These are phyloP conservation scores for Cynaeus angustus DNA, from an alignment of 2,888 invertebrate species.

Conservation along the genomic window DNA sequence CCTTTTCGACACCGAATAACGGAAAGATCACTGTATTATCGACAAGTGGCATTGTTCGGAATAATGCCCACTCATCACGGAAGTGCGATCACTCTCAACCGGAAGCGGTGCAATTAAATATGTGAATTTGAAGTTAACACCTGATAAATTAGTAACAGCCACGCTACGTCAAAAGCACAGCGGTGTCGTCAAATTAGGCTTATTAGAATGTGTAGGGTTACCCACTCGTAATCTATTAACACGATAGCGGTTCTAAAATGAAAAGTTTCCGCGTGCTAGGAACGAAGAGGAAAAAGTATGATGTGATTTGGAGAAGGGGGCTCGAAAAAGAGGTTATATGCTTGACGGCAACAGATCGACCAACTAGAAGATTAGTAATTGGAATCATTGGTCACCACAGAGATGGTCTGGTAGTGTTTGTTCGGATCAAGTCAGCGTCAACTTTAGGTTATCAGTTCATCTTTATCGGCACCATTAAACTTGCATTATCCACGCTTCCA, in stretches of 20 bases:
- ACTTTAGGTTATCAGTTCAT: conserved; percentile 55
- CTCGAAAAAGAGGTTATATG: conserved; percentile 22
- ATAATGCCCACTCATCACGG: conserved; percentile 67
- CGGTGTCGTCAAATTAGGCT: conserved; percentile 59
- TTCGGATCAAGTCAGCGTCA: conserved; percentile 49
- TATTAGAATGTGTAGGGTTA: conserved; percentile 54
- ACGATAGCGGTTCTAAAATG: conserved; percentile 53
- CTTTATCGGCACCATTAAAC: conserved; percentile 61
- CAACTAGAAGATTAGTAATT: conserved; percentile 50
- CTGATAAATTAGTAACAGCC: conserved; percentile 67
- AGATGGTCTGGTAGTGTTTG: conserved; percentile 42
- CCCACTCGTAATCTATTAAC: conserved; percentile 48
- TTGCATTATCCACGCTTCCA: conserved; percentile 61
- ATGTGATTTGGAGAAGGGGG: conserved; percentile 58
- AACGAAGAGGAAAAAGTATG: conserved; percentile 56
- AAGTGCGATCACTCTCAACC: conserved; percentile 63
- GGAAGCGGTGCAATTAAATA: conserved; percentile 67
- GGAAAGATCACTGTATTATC: conserved; percentile 64
- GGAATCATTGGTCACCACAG: conserved; percentile 49
- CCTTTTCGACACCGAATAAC: conserved; percentile 58
- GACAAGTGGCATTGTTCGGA: conserved; percentile 67
- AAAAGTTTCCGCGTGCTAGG: conserved; percentile 56
- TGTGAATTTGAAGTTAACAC: conserved; percentile 66
- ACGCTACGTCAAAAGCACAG: conserved; percentile 59
- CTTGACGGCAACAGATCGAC: conserved; percentile 35